Conservation (phyloP, 2,888 invertebrate species). For the Steinernema hermaphroditum region DNA sequence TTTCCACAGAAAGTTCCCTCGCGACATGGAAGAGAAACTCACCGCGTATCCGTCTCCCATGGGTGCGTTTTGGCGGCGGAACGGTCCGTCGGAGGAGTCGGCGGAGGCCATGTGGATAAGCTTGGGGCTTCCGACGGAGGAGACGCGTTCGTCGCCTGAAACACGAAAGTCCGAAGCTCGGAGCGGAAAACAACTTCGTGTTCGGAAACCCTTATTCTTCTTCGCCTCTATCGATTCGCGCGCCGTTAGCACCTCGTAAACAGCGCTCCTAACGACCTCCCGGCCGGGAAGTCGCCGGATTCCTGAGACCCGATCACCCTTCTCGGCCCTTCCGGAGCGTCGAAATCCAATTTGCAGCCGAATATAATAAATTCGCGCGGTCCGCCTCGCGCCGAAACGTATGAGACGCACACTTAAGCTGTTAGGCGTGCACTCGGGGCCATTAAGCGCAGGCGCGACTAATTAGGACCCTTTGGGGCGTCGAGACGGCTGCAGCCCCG, state of each 20-base stretch:
- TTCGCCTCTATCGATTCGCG: constrained; percentile 26
- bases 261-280: constrained; percentile 3
- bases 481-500: background rate
- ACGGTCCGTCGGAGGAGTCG: constrained; percentile 32
- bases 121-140: constrained; percentile 35
- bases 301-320: background rate
- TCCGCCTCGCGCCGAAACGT: background rate
- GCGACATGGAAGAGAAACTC: background rate
- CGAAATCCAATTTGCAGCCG: background rate
- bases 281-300: background rate
- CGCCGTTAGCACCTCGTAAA: constrained; percentile 27
- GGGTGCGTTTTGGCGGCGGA: background rate
- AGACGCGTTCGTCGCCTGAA: constrained; percentile 40
- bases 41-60: constrained; percentile 21
- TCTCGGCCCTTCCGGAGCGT: background rate
- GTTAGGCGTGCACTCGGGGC: constrained; percentile 7
- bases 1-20: no score
- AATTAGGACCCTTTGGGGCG: constrained; percentile 22
- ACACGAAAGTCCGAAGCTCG: no score
- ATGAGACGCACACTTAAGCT: background rate
- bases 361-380: constrained; percentile 3
- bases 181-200: background rate
- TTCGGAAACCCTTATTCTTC: constrained; percentile 8
- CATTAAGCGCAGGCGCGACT: constrained; percentile 22
- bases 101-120: constrained; percentile 39